Base-by-base conservation (phyloP, 1,140 invertebrate genomes). In the Orius insidiosus region DNA sequence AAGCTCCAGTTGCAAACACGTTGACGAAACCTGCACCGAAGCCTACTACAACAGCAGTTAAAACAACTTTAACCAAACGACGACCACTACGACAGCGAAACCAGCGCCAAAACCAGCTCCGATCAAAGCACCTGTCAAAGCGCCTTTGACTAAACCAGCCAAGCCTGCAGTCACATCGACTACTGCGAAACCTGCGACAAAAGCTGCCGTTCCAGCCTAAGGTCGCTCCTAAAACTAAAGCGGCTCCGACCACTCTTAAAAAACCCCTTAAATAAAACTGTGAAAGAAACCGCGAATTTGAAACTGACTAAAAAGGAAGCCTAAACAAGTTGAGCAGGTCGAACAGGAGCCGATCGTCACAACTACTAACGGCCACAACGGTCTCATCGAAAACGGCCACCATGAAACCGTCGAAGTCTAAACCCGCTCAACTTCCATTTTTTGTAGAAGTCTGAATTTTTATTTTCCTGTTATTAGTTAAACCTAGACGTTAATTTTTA, bases 281-380 rank as follows among this genome's bases (percentile, higher is more conserved):
- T 30, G 4, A 51, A 49, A 42, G 46, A 52, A 13, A 31, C 33
- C 37, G 39, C 43, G n/a, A 42, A 39, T n/a, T 49, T 49, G 16
- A 47, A 47, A 33, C 31, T 32, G 11, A 8, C 33, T 4, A 24
- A 36, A 24, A 45, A 35, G 16, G 41, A 51, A 40, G 18, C 47
- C 39, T 6, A 41, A 39, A 7, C 14, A 45, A 7, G 38, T 44
- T 11, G 32, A 16, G 10, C 30, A 9, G 9, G 34, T 41, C 18
- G 42, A 39, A 18, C 51, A 52, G 36, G 51, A 49, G 33, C 13
- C 18, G 4, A 24, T 46, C 18, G 40, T 52, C 11, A 52, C 47
- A 14, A 52, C 51, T 2, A 48, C 50, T 2, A 52, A 52, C 33
- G 51, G 51, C 6, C 48, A 49, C 41, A 36, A 42, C 15, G 37